phyloP scores from a whole-genome alignment of 2,797 vertebrate genomes.

The Podarcis siculus region DNA sequence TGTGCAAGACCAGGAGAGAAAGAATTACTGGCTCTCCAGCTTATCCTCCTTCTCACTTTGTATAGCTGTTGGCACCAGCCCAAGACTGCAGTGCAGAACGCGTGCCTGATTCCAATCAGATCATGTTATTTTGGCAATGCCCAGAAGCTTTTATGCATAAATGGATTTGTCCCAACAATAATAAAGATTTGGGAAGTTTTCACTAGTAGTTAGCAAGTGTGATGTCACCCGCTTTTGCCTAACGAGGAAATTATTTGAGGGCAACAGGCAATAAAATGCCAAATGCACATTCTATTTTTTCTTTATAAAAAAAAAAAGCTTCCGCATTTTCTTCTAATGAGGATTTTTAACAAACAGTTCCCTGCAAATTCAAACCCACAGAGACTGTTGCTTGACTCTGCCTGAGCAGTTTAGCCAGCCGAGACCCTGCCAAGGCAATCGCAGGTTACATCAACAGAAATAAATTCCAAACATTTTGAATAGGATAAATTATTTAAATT shows the following conservation, averaged over 20 bases:
- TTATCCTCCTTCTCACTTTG: background rate
- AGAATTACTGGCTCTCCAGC: background rate
- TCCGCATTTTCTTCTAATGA: constrained; percentile 51
- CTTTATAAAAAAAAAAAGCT: constrained; percentile 17
- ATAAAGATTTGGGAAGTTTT: constrained; percentile 59
- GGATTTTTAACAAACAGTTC: constrained; percentile 61
- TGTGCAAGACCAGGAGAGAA: background rate
- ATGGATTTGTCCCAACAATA: constrained; percentile 62
- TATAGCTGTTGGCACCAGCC: constrained; percentile 40
- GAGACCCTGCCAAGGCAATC: background rate
- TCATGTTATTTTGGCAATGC: constrained; percentile 49
- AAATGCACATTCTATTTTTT: constrained; percentile 55
- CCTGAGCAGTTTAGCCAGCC: background rate
- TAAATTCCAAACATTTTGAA: background rate
- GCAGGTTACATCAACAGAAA: background rate
- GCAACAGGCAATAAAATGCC: constrained; percentile 54
- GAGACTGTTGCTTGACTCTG: constrained; percentile 16
- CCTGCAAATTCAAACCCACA: constrained; percentile 56
- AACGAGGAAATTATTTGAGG: constrained; percentile 57
- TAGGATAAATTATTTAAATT: background rate
- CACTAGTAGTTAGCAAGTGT: constrained; percentile 50
- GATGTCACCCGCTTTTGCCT: constrained; percentile 63
- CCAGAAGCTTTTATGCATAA: constrained; percentile 55
- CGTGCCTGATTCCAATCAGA: constrained; percentile 51
- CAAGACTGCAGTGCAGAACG: constrained; percentile 51